Evolutionary conservation across 2,888 invertebrate genomes (phyloP), one percentile per base, ranked within the genome.

Genomic region (Tortrix viridana): DNA sequence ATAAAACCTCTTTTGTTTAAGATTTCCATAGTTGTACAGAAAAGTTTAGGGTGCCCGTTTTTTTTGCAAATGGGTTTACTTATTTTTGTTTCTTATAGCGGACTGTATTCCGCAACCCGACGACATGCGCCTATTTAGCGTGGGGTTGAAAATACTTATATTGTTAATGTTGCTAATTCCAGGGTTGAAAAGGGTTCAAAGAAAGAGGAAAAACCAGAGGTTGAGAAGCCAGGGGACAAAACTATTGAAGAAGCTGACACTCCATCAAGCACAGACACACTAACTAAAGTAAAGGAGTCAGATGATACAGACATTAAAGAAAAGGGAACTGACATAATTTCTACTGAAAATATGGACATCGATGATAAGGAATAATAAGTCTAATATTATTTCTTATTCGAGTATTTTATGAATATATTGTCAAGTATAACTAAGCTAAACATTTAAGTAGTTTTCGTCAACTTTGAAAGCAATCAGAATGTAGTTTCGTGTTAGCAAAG

Each of bases 261-360:
- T 9, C 64, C 49, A 20, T 49, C 44, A 26, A 41, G 37, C 20
- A 54, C 38, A 16, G 70, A 71, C 6, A n/a, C 47, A 6, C 69
- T 69, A 9, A 56, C 41, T 12, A 74, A 77, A 50, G 37, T 37
- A 66, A 68, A 66, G 1, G 69, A 71, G 4, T 47, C 53, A 1
- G 22, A 46, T 7, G 23, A 3, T 26, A 38, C 54, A 12, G 32
- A 32, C 12, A 32, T 32, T 14, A 67, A 67, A 26, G 73, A 74
- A 2, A 69, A 70, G 23, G 70, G 70, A 48, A 69, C 53, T 49
- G 86, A 85, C 46, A 75, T 74, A 18, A 73, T 72, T n/a, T 70
- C 74, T 1, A 66, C 81, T 1, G 84, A 84, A 54, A 83, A 80
- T 60, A 86, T 86, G 86, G 86, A 86, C 16, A 67, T 86, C 62